Conservation (phyloP, 2,113 vertebrate species). For the Delphinus delphis region DNA sequence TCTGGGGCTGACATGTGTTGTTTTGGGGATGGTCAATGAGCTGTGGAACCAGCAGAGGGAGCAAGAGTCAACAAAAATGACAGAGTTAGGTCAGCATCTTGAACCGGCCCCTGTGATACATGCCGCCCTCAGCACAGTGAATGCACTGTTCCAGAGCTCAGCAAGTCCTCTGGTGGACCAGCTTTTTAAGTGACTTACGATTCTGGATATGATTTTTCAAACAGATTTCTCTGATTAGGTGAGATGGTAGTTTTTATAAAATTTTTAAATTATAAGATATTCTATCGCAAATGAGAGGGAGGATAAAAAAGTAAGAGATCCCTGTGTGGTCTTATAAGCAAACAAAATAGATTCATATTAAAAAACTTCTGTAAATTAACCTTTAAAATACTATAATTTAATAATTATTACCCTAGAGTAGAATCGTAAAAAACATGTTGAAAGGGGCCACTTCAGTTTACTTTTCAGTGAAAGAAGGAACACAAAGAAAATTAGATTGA, state of each 20-base stretch:
- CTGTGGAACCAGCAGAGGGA: constrained; percentile 67
- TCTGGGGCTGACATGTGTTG: rapidly evolving
- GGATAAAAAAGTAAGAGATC: not conserved
- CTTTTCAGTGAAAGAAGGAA: not conserved
- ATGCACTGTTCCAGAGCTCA: rapidly evolving
- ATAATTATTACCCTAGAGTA: not conserved
- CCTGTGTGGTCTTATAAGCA: not conserved
- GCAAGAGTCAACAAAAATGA: constrained; percentile 40
- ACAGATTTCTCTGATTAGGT: not conserved
- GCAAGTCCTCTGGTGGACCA: not conserved
- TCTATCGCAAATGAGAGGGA: not conserved
- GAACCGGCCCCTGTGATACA: rapidly evolving
- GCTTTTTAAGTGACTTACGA: not conserved
- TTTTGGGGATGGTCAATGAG: constrained; percentile 14
- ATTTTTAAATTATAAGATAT: not conserved
- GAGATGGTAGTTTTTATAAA: not conserved
- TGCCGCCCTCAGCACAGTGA: rapidly evolving
- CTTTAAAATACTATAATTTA: not conserved
- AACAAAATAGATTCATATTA: not conserved
- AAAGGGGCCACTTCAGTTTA: not conserved
- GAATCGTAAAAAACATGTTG: not conserved
- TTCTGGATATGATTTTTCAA: not conserved
- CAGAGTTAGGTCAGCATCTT: not conserved
- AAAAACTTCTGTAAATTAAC: not conserved
- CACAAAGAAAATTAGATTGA: not conserved